Base-by-base conservation (phyloP, 2,888 invertebrate species). In the Dicyrtoma fusca region DNA sequence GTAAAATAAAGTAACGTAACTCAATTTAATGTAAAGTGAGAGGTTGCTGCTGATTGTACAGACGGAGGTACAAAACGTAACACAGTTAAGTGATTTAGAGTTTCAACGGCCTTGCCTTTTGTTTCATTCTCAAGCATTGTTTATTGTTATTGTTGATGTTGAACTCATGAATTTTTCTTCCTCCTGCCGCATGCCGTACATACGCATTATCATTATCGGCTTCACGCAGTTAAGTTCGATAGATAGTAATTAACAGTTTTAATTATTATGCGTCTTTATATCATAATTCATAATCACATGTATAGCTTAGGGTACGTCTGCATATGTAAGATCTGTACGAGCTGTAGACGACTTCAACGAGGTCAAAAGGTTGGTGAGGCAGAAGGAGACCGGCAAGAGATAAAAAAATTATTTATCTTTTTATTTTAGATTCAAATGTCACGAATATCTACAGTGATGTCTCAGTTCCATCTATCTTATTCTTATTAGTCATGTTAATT, bases 51-150 rank as follows among this genome's bases (percentile, higher is more conserved):
- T 34, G 34, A 34, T 34, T 34, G 34, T 34, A 5, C 34, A 34
- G 34, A 34, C 34, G 8, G 34, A 34, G 10, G 53, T 53, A 19
- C 21, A 53, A 21, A 19, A 53, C 21, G 53, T 19, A 17, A 11
- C 49, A 4, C 21, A 55, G 55, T 23, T 23, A 21, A 25, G 21
- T 23, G 55, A 25, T 13, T 21, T 55, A 13, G 17, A 49, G 21
- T 25, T 21, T 55, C 55, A 55, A 65, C 65, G 65, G 23, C 65
- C 65, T 65, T 65, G 65, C 51, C 65, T 49, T 65, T 65, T 65
- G 65, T 65, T 53, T 65, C 51, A 55, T 23, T 51, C 21, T 17
- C 51, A 13, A 49, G 44, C 47, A 23, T 63, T 63, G 63, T 63
- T 63, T 34, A 61, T 63, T 63, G 4, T 14, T 44, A 42, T 42